Evolutionary conservation across 2,797 vertebrate genomes (phyloP), one percentile per base, ranked within the genome.

Genomic region (Anomalospiza imberbis): DNA sequence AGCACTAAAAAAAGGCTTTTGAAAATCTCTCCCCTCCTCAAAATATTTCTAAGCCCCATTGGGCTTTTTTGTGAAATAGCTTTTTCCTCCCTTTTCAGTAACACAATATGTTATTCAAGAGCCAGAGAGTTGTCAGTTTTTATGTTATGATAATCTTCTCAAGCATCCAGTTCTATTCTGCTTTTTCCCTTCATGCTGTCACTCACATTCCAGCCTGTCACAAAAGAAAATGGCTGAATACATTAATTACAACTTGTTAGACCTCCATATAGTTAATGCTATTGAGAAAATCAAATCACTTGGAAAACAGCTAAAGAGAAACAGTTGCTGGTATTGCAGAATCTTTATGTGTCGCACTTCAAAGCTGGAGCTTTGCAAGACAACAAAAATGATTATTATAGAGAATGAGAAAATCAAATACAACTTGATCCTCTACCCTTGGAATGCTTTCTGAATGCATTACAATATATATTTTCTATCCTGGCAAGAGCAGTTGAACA

Each of bases 171-270:
- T 87, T 96, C 92, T 70, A 85, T 89, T 82, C 91, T 63, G 88
- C 75, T 90, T 53, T 77, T 83, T 85, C 85, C 55, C 75, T 83
- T 76, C 66, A 5, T 61, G 42, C 81, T 93, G 84, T 91, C 95
- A 90, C 74, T 94, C 91, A 91, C 66, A 50, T 24, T 13, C 78
- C 58, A 90, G 76, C 31, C 54, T 84, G 88, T 88, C 93, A 96
- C 91, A 91, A 96, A 96, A 85, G 78, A 85, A 94, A 95, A 82
- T 42, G 66, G 70, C 89, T 93, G 89, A 95, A 91, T 85, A 82
- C 75, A 88, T 95, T 97, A 95, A 97, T 96, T 96, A 94, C 89
- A 95, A 89, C 79, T 89, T 92, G 81, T 83, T 95, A 96, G 78
- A 73, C 85, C 63, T 84, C 44, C 36, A 32, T 85, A 45, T 65